Evolutionary conservation across 2,113 vertebrate species (phyloP), one percentile per base, ranked within the genome.

Genomic region (Scopus umbretta): DNA sequence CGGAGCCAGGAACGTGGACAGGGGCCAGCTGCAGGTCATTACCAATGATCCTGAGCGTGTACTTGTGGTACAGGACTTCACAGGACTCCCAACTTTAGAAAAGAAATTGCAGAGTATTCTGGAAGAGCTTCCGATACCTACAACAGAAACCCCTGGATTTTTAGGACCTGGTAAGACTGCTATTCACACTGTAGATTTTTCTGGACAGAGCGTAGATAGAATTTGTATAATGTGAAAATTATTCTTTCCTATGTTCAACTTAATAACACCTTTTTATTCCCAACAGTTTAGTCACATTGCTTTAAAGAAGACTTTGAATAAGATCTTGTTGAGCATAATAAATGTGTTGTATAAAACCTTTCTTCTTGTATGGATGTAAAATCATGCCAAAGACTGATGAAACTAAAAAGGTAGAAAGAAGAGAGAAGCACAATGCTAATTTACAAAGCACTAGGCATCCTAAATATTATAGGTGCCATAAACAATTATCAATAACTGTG

Each of bases 1-100:
- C 0, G 99, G 99, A 59, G 95, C 98, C 92, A 97, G 96, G 34
- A 97, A 97, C 16, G 97, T 92, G 9, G 98, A 99, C 95, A 78
- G 93, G 52, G 67, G 23, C 10, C 99, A 99, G 80, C 92, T 99
- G 26, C 74, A 92, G 70, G 88, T 98, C 88, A 99, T 99, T 86
- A 97, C 98, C 78, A 96, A 90, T 0, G 91, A 98, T 82, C 80
- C 70, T 74, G 88, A 96, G 52, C 61, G 98, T 3, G 95, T 99
- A 40, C 97, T 99, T 81, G 97, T 98, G 5, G 98, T 99, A 38
- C 88, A 94, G 36, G 98, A 98, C 50, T 99, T 99, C 95, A 95
- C 96, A 2, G 97, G 97, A 6, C 98, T 99, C 50, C 95, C 98
- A 79, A 63, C 53, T 73, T 88, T 99, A 87, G 94, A 98, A 59